These are phyloP conservation scores for Staurois parvus DNA, from an alignment of 2,797 vertebrate species.

Conservation along the genomic window DNA sequence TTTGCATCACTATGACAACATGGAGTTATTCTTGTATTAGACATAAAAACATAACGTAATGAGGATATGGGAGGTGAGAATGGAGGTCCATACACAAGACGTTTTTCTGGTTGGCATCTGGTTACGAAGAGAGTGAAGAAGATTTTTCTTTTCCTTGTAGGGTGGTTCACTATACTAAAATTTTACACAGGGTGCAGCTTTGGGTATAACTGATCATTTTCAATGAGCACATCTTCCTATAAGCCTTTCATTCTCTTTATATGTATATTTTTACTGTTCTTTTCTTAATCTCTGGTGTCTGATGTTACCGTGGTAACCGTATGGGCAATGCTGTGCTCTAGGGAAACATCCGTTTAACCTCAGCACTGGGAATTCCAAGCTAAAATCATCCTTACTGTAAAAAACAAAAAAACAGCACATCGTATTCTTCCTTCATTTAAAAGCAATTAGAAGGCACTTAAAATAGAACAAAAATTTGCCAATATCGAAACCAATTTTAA, in stretches of 20 bases:
- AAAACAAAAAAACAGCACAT: neutral
- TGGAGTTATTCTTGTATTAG: too few species aligned
- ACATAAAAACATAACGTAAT: too few species aligned
- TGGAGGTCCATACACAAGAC: too few species aligned
- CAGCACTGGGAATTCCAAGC: constrained; percentile 26
- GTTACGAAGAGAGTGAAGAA: too few species aligned
- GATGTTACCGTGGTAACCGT: constrained; percentile 47
- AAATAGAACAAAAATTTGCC: neutral
- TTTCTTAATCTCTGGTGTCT: constrained; percentile 42
- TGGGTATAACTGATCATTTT: neutral
- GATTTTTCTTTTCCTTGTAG: too few species aligned
- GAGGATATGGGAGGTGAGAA: too few species aligned
- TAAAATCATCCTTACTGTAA: constrained; percentile 19
- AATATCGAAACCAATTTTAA: too few species aligned
- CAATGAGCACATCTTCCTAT: neutral
- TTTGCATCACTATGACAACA: too few species aligned
- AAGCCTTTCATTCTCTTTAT: neutral
- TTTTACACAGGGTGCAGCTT: too few species aligned
- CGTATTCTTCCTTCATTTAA: neutral
- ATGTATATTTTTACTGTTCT: constrained; percentile 23
- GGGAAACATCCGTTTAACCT: constrained; percentile 49
- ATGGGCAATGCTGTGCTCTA: constrained; percentile 18
- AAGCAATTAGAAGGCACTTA: neutral
- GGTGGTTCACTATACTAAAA: too few species aligned
- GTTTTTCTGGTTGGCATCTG: too few species aligned